A percentile compares a stretch with the other conserved stretches of the same genome.
phyloP scores from a whole-genome alignment of 2,888 invertebrate species.

The Eumerus sabulonum region DNA sequence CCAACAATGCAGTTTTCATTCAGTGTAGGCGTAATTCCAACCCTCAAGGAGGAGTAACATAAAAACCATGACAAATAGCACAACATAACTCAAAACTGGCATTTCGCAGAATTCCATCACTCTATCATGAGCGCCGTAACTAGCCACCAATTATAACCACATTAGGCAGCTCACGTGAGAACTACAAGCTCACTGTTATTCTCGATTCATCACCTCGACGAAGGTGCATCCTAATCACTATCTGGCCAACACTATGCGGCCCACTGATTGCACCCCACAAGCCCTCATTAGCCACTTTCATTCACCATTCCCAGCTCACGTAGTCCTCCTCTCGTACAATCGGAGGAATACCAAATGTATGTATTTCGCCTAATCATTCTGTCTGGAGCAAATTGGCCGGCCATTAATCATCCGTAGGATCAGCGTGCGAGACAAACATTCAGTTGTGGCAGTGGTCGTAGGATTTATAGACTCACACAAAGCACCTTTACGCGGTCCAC shows the following conservation, averaged over 20 bases:
- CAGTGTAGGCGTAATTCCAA: too few relatives aligned
- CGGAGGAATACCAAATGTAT: conserved; percentile 53
- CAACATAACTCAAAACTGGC: too few relatives aligned
- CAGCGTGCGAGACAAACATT: conserved; percentile 51
- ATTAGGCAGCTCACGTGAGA: too few relatives aligned
- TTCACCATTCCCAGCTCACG: conserved; percentile 8
- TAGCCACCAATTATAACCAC: not conserved
- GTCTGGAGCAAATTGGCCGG: conserved; percentile 54
- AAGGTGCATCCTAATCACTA: conserved; percentile 11
- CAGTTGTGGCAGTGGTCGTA: conserved; percentile 19
- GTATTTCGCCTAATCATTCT: conserved; percentile 60
- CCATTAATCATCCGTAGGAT: conserved; percentile 55
- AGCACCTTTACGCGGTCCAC: conserved; percentile 35
- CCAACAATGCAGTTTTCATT: too few relatives aligned
- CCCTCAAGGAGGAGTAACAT: too few relatives aligned
- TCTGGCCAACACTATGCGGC: conserved; percentile 7
- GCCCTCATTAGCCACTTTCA: conserved; percentile 31
- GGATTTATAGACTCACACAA: conserved; percentile 49
- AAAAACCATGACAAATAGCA: too few relatives aligned
- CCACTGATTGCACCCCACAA: conserved; percentile 32
- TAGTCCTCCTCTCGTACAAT: conserved; percentile 33
- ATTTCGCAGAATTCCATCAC: too few relatives aligned
- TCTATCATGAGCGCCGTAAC: too few relatives aligned
- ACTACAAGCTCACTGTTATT: too few relatives aligned
- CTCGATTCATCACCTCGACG: conserved; percentile 22